Evolutionary conservation across 2,888 invertebrate species (phyloP).

Genomic region (Embidobia sp.): DNA sequence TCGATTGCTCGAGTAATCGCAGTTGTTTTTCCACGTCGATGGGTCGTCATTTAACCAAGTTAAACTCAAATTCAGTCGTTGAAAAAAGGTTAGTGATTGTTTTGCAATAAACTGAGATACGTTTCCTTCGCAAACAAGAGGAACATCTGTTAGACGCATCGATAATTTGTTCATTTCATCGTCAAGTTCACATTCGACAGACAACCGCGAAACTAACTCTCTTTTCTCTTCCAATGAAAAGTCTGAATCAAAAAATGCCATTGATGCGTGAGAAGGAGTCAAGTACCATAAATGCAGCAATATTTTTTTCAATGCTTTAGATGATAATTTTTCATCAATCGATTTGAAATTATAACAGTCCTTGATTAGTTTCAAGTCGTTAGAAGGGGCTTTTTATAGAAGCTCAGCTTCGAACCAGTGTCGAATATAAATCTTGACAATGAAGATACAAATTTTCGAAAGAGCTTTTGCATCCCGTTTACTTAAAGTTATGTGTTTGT

Average conservation of each 20-base stretch:
- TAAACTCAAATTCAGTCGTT: background rate
- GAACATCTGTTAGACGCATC: slow-evolving; percentile 4
- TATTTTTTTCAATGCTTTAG: background rate
- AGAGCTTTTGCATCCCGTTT: background rate
- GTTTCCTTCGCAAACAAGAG: background rate
- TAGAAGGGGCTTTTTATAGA: background rate
- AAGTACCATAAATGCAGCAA: background rate
- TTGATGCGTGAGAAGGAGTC: background rate
- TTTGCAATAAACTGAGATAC: background rate
- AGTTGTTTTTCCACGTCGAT: background rate
- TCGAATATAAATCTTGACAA: background rate
- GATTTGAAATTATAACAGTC: background rate
- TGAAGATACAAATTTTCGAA: background rate
- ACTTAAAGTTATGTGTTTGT: background rate
- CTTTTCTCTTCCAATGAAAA: background rate
- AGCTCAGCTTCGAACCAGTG: slow-evolving; percentile 9
- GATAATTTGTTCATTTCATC: background rate
- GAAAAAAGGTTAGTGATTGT: slow-evolving; percentile 2
- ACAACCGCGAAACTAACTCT: background rate
- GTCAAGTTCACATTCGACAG: background rate
- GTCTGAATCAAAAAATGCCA: background rate
- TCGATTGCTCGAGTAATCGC: background rate
- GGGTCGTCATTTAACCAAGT: background rate
- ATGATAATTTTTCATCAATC: background rate
- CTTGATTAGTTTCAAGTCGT: background rate